Conservation (phyloP, 2,797 vertebrate genomes). For the Brachymystax lenok region DNA sequence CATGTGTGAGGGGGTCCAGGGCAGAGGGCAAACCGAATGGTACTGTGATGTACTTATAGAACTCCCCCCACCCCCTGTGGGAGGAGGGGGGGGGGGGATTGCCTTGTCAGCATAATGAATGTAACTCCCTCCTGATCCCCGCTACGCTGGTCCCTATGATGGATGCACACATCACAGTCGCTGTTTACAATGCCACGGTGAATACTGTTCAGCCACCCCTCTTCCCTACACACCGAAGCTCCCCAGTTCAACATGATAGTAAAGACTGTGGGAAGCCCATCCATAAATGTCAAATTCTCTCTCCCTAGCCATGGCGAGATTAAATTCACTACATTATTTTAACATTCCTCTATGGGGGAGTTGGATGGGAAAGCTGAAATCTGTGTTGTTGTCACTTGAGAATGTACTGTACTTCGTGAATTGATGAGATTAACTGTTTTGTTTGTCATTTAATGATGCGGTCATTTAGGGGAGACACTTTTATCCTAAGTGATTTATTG, state of each 20-base stretch:
- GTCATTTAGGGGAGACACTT: neutral
- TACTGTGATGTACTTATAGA: no score
- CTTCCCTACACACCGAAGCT: constrained; percentile 31
- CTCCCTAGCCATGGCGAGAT: constrained; percentile 35
- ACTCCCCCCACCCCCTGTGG: no score
- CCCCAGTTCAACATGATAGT: constrained; percentile 66
- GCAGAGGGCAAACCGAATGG: constrained; percentile 46
- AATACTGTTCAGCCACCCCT: constrained; percentile 46
- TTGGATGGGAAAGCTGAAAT: constrained; percentile 52
- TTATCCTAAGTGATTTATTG: neutral
- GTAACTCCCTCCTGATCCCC: constrained; percentile 47
- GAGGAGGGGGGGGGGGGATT: neutral
- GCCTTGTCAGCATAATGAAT: constrained; percentile 65
- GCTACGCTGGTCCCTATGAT: constrained; percentile 54
- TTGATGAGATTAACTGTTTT: neutral
- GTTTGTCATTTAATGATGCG: neutral
- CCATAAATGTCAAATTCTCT: constrained; percentile 67
- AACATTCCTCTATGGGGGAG: constrained; percentile 58
- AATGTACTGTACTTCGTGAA: constrained; percentile 43
- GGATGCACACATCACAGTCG: constrained; percentile 67
- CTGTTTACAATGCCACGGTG: constrained; percentile 58
- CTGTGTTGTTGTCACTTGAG: constrained; percentile 67
- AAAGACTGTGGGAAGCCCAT: constrained; percentile 67
- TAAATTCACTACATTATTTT: constrained; percentile 38
- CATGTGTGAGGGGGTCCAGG: neutral